Evolutionary conservation across 2,113 vertebrate species (phyloP).

Genomic region (Zeus faber): DNA sequence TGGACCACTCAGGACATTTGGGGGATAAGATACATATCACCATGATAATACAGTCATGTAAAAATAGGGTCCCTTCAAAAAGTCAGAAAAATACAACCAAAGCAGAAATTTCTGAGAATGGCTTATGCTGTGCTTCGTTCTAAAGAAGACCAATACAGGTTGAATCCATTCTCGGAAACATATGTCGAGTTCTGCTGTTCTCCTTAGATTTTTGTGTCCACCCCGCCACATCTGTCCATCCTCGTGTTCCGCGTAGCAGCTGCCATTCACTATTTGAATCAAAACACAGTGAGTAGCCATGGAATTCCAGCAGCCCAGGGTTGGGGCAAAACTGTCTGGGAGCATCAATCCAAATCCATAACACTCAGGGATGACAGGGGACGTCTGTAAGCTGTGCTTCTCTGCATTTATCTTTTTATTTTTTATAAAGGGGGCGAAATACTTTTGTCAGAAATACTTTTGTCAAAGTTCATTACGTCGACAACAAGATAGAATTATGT

Average conservation of each 20-base stretch:
- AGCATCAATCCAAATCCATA: conserved; percentile 37
- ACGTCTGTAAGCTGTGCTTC: neutral
- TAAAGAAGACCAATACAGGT: no score
- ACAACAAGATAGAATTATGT: no score
- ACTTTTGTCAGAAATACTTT: no score
- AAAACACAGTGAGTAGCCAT: conserved; percentile 22
- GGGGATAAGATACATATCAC: no score
- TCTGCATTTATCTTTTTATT: neutral
- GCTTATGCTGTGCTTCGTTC: no score
- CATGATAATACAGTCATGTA: no score
- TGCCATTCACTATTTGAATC: conserved; percentile 43
- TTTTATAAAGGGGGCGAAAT: neutral
- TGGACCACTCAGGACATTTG: no score
- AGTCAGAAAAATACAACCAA: no score
- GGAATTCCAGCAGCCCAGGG: conserved; percentile 11
- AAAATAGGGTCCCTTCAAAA: no score
- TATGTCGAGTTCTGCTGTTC: neutral
- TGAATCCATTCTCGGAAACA: neutral
- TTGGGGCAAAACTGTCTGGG: conserved; percentile 11
- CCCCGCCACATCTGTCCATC: conserved; percentile 28
- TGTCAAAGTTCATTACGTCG: no score
- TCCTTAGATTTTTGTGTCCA: conserved; percentile 17
- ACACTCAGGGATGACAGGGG: neutral
- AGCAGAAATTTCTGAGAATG: no score
- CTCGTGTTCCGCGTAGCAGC: conserved; percentile 13